Base-by-base conservation (phyloP, 2,113 vertebrate genomes). In the Sardina pilchardus region DNA sequence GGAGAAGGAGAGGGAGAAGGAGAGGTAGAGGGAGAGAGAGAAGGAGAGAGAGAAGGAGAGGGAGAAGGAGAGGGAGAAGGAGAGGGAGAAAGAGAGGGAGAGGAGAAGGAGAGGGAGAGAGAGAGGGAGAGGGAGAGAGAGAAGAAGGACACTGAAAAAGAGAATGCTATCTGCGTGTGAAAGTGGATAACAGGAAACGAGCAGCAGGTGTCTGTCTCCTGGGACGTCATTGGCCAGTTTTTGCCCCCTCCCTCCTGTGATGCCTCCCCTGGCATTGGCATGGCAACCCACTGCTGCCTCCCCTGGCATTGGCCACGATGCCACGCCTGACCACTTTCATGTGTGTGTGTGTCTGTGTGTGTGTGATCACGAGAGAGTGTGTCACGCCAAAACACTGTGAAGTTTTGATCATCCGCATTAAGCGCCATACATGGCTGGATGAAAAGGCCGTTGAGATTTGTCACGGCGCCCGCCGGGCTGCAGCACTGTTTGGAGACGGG, bases 291-390 rank as follows among this genome's bases (percentile, higher is more conserved):
- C 48, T 34, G 24, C 44, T 39, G 26, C 24, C 12, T 82, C 47
- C 81, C 44, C 12, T 30, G 44, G 44, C 81, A 16, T 48, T 48
- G 81, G 81, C 30, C 30, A 7, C 34, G 24, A 26, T 36, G 26
- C 80, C 75, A 43, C 43, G 47, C 30, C 67, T 82, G 82, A 44
- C 47, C 39, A n/a, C 44, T 34, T 82, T 6, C 63, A 71, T 30
- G 91, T 90, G 88, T 42, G 36, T 39, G 39, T 39, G 39, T 39
- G 39, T 36, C 19, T 42, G 39, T 42, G 39, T 39, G 39, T 42
- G 39, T 84, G 56, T 85, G 34, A 34, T 21, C 44, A 36, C 21
- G n/a, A 82, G 44, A 30, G 16, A 17, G 30, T 39, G 63, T 71
- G 63, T 34, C 50, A 19, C 0, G 14, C 63, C 26, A 30, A 71